Percentiles rank a stretch among this genome's conserved stretches.
Conservation (phyloP, 2,797 vertebrate genomes). For the Semaprochilodus insignis region DNA sequence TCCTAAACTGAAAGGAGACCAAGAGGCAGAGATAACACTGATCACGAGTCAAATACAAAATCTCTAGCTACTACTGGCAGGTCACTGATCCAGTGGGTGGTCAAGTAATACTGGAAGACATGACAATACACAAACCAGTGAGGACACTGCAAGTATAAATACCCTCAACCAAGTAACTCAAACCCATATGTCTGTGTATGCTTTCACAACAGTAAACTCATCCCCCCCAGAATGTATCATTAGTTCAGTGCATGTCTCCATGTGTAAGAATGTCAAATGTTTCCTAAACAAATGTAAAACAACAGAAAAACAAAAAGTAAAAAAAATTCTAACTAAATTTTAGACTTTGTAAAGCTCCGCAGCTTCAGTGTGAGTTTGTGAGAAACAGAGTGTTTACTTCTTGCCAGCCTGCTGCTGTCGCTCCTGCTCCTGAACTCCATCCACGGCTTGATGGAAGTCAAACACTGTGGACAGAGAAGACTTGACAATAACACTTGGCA, state of each 20-base stretch:
- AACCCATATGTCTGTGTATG: too few species aligned
- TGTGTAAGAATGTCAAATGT: too few species aligned
- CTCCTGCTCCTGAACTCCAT: slow-evolving; percentile 96
- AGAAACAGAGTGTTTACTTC: slow-evolving; percentile 84
- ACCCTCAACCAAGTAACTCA: too few species aligned
- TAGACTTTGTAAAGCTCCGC: too few species aligned
- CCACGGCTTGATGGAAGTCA: slow-evolving; percentile 99
- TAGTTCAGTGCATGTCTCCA: too few species aligned
- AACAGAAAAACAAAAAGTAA: too few species aligned
- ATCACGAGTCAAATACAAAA: background rate
- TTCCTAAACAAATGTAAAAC: too few species aligned
- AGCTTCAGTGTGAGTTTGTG: background rate
- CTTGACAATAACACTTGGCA: slow-evolving; percentile 34
- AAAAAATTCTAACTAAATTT: too few species aligned
- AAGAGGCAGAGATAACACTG: slow-evolving; percentile 30
- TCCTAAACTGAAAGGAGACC: slow-evolving; percentile 84
- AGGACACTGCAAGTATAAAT: too few species aligned
- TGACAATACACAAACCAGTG: too few species aligned
- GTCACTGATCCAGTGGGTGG: background rate
- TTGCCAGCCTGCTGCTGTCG: slow-evolving; percentile 97
- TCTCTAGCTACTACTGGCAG: background rate
- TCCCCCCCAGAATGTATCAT: too few species aligned
- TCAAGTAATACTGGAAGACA: background rate
- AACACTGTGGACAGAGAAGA: slow-evolving; percentile 84
- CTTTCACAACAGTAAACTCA: too few species aligned